These are phyloP conservation scores for Catocala nupta DNA, from an alignment of 2,888 invertebrate species.

Conservation along the genomic window DNA sequence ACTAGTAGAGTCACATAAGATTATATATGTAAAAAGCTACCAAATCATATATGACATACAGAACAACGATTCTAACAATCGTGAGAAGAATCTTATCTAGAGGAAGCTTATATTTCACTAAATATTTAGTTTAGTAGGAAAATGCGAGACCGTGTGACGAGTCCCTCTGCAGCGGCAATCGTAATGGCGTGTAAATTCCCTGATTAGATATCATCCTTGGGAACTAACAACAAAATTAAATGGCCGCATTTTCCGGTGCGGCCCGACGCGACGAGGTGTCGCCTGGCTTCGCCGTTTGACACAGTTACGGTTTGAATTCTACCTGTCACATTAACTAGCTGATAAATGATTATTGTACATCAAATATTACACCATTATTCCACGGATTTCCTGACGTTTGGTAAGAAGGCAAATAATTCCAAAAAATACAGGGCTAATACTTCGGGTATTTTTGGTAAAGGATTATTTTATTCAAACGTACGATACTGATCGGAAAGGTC, in stretches of 20 bases:
- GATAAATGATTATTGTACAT: conserved; percentile 10
- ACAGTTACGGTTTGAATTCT: conserved; percentile 27
- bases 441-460: background rate
- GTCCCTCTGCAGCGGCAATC: conserved; percentile 70
- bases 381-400: too few species aligned
- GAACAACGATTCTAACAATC: conserved; percentile 30
- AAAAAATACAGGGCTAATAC: too few species aligned
- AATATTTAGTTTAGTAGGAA: conserved; percentile 82
- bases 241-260: conserved; percentile 65
- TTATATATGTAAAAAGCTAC: too few species aligned
- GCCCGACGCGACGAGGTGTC: conserved; percentile 27
- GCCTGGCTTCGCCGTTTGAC: conserved; percentile 26
- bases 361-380: too few species aligned
- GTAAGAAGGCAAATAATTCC: too few species aligned
- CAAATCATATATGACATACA: conserved; percentile 1
- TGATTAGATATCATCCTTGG: conserved; percentile 84
- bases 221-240: conserved; percentile 79
- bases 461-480: background rate
- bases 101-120: conserved; percentile 78
- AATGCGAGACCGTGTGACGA: conserved; percentile 60
- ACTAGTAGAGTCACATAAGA: too few species aligned
- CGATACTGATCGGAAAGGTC: conserved; percentile 8
- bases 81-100: conserved; percentile 78
- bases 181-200: conserved; percentile 76
- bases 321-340: conserved; percentile 20